Evolutionary conservation across 2,797 vertebrate genomes (phyloP), one percentile per base, ranked within the genome.

Genomic region (Fringilla coelebs): DNA sequence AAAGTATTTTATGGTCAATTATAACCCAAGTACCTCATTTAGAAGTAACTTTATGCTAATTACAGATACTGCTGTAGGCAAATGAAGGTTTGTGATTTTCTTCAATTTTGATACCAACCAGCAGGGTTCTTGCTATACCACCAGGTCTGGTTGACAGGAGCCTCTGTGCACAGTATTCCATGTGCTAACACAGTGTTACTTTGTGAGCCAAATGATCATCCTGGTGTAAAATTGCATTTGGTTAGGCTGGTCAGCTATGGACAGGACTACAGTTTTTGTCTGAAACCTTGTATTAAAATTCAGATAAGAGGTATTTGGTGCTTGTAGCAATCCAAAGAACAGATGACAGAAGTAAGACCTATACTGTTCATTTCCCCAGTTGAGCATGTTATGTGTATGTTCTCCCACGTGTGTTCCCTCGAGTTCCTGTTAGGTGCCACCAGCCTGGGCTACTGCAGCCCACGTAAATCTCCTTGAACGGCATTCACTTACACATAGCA

Each of bases 351-450:
- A 77, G 8, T 26, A 41, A 84, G 31, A 28, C 6, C 10, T 51
- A 2, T 49, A 9, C 40, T 51, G 0, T 68, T 19, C 1, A 4
- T 73, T 73, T 85, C 10, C 14, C 5, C 43, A 29, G 60, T 11
- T 82, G 16, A 22, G 28, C 8, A 0, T 36, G 14, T 51, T 51
- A 7, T 0, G 0, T 45, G 13, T 66, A 3, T 31, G 40, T 79
- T 82, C 31, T 88, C 32, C 22, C 36, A 21, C 3, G 2, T 28
- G 8, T 31, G 4, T 68, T 74, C 34, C 32, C 28, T 51, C 62
- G 19, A 21, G 29, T 81, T 52, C 34, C 63, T 45, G 10, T 29
- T n/a, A 21, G 43, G 22, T 73, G n/a, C 8, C n/a, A 10, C 55
- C 63, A 48, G 36, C 52, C 45, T 40, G 45, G 29, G 52, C 36